phyloP scores from a whole-genome alignment of 2,797 vertebrate genomes.

The Betta splendens region DNA sequence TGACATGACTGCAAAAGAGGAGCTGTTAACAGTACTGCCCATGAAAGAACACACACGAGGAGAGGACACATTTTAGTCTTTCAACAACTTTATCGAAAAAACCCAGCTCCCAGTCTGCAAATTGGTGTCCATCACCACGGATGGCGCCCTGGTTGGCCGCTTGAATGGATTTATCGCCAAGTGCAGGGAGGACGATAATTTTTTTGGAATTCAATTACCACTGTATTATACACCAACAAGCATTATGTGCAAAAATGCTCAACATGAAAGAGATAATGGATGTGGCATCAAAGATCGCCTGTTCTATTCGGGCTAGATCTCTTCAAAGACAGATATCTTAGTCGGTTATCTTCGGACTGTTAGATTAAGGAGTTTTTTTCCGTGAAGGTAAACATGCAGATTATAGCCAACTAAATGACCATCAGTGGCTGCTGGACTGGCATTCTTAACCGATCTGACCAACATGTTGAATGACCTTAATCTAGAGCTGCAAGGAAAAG shows the following conservation, averaged over 20 bases:
- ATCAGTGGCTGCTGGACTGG: conserved; percentile 17
- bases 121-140: conserved; percentile 6
- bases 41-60: conserved; percentile 12
- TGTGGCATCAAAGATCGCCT: conserved; percentile 9
- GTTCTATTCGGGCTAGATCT: not conserved
- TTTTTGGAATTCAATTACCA: conserved; percentile 15
- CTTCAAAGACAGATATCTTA: too few relatives aligned
- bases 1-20: conserved; percentile 30
- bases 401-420: too few relatives aligned
- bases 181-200: conserved; percentile 17
- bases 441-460: conserved; percentile 25
- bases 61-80: conserved; percentile 28
- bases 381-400: too few relatives aligned
- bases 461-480: too few relatives aligned
- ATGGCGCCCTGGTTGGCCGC: not conserved
- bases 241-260: conserved; percentile 13
- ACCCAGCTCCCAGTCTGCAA: conserved; percentile 15
- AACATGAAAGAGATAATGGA: conserved; percentile 26
- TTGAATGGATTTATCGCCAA: conserved; percentile 32
- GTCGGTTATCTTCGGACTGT: too few relatives aligned
- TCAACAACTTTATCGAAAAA: conserved; percentile 25
- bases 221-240: conserved; percentile 36
- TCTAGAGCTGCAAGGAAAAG: too few relatives aligned
- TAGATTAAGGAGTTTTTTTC: too few relatives aligned
- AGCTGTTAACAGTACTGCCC: conserved; percentile 20